These are phyloP conservation scores for Chitala chitala DNA, from an alignment of 2,113 vertebrate species.

Conservation along the genomic window DNA sequence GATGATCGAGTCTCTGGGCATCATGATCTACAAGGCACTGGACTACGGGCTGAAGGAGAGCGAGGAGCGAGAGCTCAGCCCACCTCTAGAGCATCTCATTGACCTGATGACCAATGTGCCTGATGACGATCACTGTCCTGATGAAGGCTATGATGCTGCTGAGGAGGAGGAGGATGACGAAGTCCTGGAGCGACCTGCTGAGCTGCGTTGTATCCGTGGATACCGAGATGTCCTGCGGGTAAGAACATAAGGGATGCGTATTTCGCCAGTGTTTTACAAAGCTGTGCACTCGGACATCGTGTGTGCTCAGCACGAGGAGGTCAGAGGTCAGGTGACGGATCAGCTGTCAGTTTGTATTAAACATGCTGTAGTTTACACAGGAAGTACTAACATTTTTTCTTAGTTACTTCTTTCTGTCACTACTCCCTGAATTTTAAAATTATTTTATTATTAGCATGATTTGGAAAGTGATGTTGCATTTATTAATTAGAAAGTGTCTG, in stretches of 20 bases:
- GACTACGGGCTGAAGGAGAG: conserved; percentile 94
- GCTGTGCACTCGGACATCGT: background rate
- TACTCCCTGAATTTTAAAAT: too few relatives aligned
- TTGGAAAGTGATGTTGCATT: too few relatives aligned
- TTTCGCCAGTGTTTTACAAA: background rate
- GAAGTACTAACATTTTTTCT: too few relatives aligned
- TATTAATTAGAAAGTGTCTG: too few relatives aligned
- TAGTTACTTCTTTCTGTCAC: too few relatives aligned
- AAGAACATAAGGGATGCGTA: conserved; percentile 22
- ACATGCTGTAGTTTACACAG: too few relatives aligned
- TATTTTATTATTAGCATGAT: too few relatives aligned
- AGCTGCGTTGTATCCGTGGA: conserved; percentile 58
- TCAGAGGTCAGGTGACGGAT: too few relatives aligned
- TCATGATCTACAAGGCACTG: conserved; percentile 97
- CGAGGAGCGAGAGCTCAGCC: conserved; percentile 89
- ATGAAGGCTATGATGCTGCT: conserved; percentile 89
- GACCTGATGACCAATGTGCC: conserved; percentile 85
- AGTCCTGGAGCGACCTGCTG: conserved; percentile 50
- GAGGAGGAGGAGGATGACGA: conserved; percentile 75
- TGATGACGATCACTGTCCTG: conserved; percentile 67
- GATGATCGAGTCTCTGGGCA: conserved; percentile 91
- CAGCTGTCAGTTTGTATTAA: too few relatives aligned
- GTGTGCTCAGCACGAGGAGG: too few relatives aligned
- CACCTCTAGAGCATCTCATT: conserved; percentile 86
- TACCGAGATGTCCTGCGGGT: conserved; percentile 84